Conservation (phyloP, 2,888 invertebrate species). For the Escarpia spicata region DNA sequence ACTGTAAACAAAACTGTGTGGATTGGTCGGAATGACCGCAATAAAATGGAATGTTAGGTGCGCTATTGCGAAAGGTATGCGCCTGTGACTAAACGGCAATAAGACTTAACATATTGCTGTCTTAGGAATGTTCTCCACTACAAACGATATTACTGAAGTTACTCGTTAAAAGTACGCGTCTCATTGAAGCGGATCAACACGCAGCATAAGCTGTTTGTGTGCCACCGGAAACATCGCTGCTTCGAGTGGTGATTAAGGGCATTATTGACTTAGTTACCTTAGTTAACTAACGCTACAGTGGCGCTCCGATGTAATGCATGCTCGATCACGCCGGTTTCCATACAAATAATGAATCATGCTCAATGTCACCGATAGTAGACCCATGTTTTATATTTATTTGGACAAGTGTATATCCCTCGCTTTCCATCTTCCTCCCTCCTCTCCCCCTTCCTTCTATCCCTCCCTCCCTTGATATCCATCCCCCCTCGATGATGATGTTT, state of each 20-base stretch:
- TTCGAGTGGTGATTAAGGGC: background rate
- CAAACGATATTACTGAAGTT: background rate
- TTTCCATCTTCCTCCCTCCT: no score
- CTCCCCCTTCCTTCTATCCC: no score
- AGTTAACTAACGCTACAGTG: background rate
- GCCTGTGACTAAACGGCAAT: background rate
- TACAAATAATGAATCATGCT: no score
- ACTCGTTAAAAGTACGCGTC: background rate
- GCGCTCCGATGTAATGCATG: background rate
- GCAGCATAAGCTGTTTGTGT: background rate
- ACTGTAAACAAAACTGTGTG: no score
- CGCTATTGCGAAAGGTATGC: background rate
- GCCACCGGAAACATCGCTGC: background rate
- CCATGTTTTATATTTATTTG: no score
- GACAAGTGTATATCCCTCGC: no score
- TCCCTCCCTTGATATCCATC: no score
- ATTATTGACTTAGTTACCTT: background rate
- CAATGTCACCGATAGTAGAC: no score
- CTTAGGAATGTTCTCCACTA: background rate
- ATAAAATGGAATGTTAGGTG: background rate
- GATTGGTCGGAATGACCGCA: no score
- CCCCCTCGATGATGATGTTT: background rate
- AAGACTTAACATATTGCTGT: background rate
- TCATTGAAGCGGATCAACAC: background rate
- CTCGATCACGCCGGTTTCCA: background rate